phyloP scores from a whole-genome alignment of 2,113 vertebrate species.

The Cynocephalus volans region DNA sequence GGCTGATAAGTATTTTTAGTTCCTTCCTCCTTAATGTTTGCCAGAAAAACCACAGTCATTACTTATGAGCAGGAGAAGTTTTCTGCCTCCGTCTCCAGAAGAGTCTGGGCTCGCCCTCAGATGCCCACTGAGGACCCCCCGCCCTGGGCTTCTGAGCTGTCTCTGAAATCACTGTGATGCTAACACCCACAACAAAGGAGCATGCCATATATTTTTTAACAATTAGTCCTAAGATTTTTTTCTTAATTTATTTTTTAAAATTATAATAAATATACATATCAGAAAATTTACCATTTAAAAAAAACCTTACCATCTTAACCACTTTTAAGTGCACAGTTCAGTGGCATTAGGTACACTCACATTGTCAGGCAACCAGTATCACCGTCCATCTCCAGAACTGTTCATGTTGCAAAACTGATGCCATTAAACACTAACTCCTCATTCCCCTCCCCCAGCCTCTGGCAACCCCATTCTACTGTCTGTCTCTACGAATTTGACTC shows the following conservation, averaged over 20 bases:
- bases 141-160: background rate
- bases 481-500: fast-evolving
- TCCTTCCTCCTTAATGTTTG: slow-evolving; percentile 79
- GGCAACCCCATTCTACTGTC: background rate
- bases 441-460: fast-evolving
- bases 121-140: background rate
- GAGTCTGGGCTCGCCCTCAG: slow-evolving; percentile 20
- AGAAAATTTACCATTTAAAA: background rate
- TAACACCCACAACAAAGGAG: background rate
- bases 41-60: slow-evolving; percentile 76
- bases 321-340: background rate
- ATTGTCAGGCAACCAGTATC: fast-evolving
- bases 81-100: slow-evolving; percentile 51
- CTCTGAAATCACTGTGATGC: background rate
- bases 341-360: background rate
- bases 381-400: background rate
- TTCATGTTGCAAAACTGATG: background rate
- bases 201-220: background rate
- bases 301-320: background rate
- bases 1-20: slow-evolving; percentile 84
- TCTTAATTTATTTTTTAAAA: background rate
- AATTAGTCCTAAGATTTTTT: background rate
- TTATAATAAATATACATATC: background rate
- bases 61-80: slow-evolving; percentile 68
- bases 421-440: fast-evolving